These are phyloP conservation scores for Automeris io DNA, from an alignment of 2,888 invertebrate genomes.

Conservation along the genomic window DNA sequence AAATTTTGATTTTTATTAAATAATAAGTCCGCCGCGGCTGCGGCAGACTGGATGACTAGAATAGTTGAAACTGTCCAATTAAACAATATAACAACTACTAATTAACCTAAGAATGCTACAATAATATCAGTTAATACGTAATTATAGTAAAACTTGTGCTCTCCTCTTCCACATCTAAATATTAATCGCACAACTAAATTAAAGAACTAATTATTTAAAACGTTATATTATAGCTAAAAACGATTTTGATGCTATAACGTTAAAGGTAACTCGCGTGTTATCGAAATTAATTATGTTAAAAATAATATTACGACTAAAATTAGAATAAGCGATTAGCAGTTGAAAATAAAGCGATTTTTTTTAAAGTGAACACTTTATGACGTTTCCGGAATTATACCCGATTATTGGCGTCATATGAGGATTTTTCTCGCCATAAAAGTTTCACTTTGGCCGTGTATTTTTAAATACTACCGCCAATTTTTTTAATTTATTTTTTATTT, in stretches of 20 bases:
- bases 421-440: too few species aligned
- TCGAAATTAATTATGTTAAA: conserved; percentile 55
- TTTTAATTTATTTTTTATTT: conserved; percentile 26
- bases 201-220: background rate
- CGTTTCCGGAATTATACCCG: too few species aligned
- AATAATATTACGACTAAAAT: conserved; percentile 37
- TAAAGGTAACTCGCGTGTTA: conserved; percentile 57
- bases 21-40: conserved; percentile 20
- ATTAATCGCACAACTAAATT: background rate
- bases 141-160: conserved; percentile 65
- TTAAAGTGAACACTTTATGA: conserved; percentile 9
- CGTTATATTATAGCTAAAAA: background rate
- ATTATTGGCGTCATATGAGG: too few species aligned
- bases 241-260: conserved; percentile 5
- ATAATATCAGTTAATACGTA: conserved; percentile 34
- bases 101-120: conserved; percentile 54
- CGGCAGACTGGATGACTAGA: conserved; percentile 39
- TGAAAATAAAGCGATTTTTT: conserved; percentile 44
- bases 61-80: conserved; percentile 49
- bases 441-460: too few species aligned
- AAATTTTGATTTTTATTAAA: conserved; percentile 11
- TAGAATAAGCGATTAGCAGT: conserved; percentile 55
- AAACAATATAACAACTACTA: conserved; percentile 67
- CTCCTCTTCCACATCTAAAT: background rate
- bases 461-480: conserved; percentile 11